A percentile compares a stretch with the other conserved stretches of the same genome.
Evolutionary conservation across 2,797 vertebrate genomes (phyloP).

Genomic region (Oreonectes daqikongensis): DNA sequence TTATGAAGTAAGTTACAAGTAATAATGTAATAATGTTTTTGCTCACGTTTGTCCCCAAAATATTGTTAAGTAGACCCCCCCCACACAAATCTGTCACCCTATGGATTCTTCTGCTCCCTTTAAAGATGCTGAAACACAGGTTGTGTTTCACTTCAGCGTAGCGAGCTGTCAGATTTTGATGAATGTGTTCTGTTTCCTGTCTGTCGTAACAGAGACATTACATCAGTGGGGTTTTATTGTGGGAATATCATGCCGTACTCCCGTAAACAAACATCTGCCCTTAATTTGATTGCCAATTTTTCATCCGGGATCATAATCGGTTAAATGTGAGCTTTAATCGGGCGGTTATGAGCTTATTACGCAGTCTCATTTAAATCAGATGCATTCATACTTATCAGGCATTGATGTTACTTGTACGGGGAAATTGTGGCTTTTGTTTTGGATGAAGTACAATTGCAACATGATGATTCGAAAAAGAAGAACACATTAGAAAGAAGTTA

Average conservation of each 20-base stretch:
- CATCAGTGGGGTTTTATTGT: conserved; percentile 30
- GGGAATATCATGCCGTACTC: background rate
- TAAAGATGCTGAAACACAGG: background rate
- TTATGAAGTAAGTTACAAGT: background rate
- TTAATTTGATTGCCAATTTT: conserved; percentile 37
- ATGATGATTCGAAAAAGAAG: background rate
- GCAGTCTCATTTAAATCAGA: background rate
- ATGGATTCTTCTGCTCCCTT: background rate
- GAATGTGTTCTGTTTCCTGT: conserved; percentile 2
- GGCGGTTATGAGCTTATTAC: background rate
- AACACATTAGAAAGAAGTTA: background rate
- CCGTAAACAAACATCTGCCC: conserved; percentile 48
- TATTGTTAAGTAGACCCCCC: too few species aligned
- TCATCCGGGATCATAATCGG: conserved; percentile 20
- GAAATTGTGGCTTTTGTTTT: background rate
- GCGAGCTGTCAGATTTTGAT: conserved; percentile 23
- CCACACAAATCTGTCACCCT: too few species aligned
- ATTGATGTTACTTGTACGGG: background rate
- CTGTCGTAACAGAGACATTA: conserved; percentile 37
- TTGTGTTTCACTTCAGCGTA: background rate
- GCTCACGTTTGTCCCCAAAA: too few species aligned
- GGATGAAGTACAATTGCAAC: background rate
- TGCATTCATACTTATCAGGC: background rate
- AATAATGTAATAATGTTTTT: background rate
- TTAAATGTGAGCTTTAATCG: conserved; percentile 25